A percentile compares a stretch with the other conserved stretches of the same genome.
Evolutionary conservation across 2,113 vertebrate genomes (phyloP).

Genomic region (Clarias batrachus): DNA sequence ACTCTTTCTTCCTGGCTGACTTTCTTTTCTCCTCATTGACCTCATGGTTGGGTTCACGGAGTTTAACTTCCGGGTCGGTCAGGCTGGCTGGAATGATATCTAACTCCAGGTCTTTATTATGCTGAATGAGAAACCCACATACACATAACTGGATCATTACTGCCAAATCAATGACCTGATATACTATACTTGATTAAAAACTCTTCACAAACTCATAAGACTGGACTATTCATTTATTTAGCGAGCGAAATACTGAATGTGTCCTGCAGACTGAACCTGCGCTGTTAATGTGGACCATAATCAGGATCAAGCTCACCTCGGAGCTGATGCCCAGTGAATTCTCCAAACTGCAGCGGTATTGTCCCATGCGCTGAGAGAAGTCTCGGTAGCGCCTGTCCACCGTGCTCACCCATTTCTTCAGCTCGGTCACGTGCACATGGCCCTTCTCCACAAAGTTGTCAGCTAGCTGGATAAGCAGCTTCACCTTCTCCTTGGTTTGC

Average conservation of each 20-base stretch:
- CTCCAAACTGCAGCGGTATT: slow-evolving; percentile 88
- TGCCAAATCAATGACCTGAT: background rate
- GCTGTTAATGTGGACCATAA: background rate
- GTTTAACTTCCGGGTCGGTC: slow-evolving; percentile 88
- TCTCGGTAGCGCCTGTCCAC: slow-evolving; percentile 95
- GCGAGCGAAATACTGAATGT: background rate
- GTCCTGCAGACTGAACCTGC: background rate
- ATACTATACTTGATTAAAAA: background rate
- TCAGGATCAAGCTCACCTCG: slow-evolving; percentile 73
- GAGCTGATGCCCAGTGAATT: slow-evolving; percentile 89
- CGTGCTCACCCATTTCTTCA: slow-evolving; percentile 94
- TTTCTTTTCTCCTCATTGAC: slow-evolving; percentile 97
- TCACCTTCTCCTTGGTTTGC: slow-evolving; percentile 99
- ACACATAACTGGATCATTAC: background rate
- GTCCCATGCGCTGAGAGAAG: slow-evolving; percentile 91
- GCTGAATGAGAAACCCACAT: slow-evolving; percentile 68
- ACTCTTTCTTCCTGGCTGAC: slow-evolving; percentile 97
- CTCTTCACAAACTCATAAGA: background rate
- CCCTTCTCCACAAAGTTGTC: slow-evolving; percentile 97
- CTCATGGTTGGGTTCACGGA: slow-evolving; percentile 91
- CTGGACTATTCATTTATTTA: background rate
- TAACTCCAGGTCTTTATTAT: slow-evolving; percentile 92
- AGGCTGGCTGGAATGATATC: slow-evolving; percentile 96
- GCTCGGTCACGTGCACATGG: slow-evolving; percentile 89
- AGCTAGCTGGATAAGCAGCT: slow-evolving; percentile 93